These are phyloP conservation scores for Peromyscus polionotus DNA, from an alignment of 2,113 vertebrate genomes.

Conservation along the genomic window DNA sequence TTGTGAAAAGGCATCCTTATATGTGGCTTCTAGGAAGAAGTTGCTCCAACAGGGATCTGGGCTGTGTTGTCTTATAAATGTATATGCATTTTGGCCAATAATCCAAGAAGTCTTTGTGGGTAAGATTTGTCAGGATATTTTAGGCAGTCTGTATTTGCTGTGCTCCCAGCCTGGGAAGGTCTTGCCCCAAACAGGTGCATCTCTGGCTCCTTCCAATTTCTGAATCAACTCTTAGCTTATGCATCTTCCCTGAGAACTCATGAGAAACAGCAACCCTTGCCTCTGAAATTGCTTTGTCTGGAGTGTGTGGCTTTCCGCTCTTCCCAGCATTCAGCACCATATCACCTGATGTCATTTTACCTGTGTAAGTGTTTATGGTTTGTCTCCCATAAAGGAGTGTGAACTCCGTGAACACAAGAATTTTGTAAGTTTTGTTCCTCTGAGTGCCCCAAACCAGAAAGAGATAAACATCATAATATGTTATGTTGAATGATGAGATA, in stretches of 20 bases:
- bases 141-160: neutral
- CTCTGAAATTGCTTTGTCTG: neutral
- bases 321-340: neutral
- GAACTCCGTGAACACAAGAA: conserved; percentile 32
- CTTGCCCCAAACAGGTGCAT: neutral
- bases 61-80: neutral
- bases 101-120: neutral
- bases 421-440: conserved; percentile 35
- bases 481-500: conserved; percentile 37
- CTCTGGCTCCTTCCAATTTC: neutral
- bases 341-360: neutral
- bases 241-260: neutral
- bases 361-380: neutral
- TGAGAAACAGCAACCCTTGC: neutral
- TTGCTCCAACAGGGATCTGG: neutral
- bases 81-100: neutral
- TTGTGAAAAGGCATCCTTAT: neutral
- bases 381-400: neutral
- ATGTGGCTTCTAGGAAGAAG: neutral
- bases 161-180: neutral
- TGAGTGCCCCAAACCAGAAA: neutral
- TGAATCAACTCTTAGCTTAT: neutral
- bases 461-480: conserved; percentile 35
- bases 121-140: neutral
- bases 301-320: neutral